Conservation (phyloP, 2,113 vertebrate species). For the Epinephelus cyanopodus region DNA sequence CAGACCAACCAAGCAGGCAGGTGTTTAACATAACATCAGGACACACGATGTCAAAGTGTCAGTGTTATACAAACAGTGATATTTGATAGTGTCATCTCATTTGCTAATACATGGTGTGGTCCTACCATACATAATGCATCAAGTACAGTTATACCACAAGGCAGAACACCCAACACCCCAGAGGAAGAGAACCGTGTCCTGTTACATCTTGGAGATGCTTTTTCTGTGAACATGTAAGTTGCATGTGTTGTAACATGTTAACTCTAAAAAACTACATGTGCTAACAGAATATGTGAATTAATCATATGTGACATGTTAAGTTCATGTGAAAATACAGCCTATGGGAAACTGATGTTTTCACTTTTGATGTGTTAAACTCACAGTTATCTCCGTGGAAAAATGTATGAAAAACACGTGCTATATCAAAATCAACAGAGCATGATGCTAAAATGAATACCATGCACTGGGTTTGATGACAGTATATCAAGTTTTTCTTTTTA, state of each 20-base stretch:
- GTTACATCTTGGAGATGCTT: background rate
- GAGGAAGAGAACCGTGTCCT: background rate
- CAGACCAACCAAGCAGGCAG: background rate
- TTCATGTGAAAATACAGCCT: too few species aligned
- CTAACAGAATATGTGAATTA: too few species aligned
- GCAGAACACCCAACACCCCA: background rate
- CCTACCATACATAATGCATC: slow-evolving; percentile 35
- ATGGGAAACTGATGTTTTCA: background rate
- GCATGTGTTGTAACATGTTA: too few species aligned
- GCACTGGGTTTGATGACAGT: background rate
- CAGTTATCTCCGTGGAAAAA: background rate
- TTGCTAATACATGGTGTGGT: slow-evolving; percentile 4
- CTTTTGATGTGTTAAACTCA: background rate
- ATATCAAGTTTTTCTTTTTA: background rate
- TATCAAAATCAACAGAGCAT: background rate
- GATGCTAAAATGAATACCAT: background rate
- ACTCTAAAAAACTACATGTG: too few species aligned
- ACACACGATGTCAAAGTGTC: slow-evolving; percentile 4
- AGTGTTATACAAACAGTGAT: slow-evolving; percentile 15
- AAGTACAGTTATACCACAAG: slow-evolving; percentile 11
- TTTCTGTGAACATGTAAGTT: background rate
- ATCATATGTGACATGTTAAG: too few species aligned
- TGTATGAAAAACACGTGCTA: background rate
- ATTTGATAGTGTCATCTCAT: slow-evolving; percentile 18
- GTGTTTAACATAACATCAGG: slow-evolving; percentile 1